Base-by-base conservation (phyloP, 2,797 vertebrate species). In the Microhierax caerulescens region DNA sequence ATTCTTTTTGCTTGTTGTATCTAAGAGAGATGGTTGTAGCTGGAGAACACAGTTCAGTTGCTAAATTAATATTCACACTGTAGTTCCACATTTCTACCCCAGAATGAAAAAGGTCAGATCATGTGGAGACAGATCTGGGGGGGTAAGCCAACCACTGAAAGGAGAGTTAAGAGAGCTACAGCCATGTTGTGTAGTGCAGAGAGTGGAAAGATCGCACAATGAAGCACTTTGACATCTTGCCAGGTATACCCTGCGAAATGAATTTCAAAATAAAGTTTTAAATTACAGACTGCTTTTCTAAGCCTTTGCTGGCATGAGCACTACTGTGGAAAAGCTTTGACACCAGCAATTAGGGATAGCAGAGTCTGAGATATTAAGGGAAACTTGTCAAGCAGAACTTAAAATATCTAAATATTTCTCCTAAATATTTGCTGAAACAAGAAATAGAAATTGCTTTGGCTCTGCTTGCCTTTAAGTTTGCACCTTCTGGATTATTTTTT, bases 211-310 rank as follows among this genome's bases (percentile, higher is more conserved):
- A 96, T 90, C 79, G 82, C 45, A 70, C 68, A 90, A 15, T n/a
- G 83, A 95, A 95, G 86, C 73, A 90, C 93, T 97, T 95, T 92
- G 94, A 97, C 87, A 93, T 90, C 82, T 72, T 95, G 95, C 96
- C 95, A 97, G 90, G 86, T 93, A 90, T 65, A 95, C 41, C 82
- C 90, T 70, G 65, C 80, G 87, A 96, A 97, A 92, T 50, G 57
- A 89, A 97, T 97, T 96, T 81, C 54, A 92, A 97, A 97, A 95
- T 60, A 86, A 87, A 96, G 74, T 93, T 96, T 96, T 92, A 89
- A 85, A 92, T 95, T 70, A 67, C 69, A 95, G 72, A 45, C 7
- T 7, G 60, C 32, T 86, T 93, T 93, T 94, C 91, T 85, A 94
- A 97, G 59, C 24, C 64, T 85, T 91, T 61, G 43, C 23, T 64